Evolutionary conservation across 2,888 invertebrate species (phyloP), one percentile per base, ranked within the genome.

Genomic region (Drosophila kambysellisi): DNA sequence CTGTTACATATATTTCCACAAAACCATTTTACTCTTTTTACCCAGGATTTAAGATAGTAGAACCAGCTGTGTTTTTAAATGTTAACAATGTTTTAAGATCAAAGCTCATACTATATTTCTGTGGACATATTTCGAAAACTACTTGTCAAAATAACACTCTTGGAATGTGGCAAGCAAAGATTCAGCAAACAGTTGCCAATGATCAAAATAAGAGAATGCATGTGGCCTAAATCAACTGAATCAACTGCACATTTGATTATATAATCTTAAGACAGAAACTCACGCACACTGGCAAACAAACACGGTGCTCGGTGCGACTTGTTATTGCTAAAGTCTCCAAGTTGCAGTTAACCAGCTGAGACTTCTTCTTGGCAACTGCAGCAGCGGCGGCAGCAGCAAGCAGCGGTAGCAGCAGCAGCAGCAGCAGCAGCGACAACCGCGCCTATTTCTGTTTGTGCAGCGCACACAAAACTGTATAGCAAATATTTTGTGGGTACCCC

Each of bases 291-390:
- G 53, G 50, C 30, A 51, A 52, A 57, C 65, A 53, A 20, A 35
- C 15, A 35, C 8, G 35, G 20, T 4, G 20, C 15, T 8, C 33
- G 35, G 25, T 60, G 53, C 50, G 65, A 79, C 79, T 76, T 69
- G 85, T 60, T 88, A 70, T 88, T 88, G 83, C 84, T 50, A 81
- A 76, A 88, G 74, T 71, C 74, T 57, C 64, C 78, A 66, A 56
- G 53, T 65, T 65, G 65, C 72, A 79, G 43, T 29, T 52, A 33
- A 50, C 61, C 64, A 62, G 58, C 72, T 63, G 85, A 79, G 79
- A 84, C 85, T 81, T 85, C 81, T 83, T 81, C 81, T 79, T 61
- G 78, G 69, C 43, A 62, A 57, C 78, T 35, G 81, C 74, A 68
- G 52, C 53, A 56, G 48, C 51, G 29, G 79, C 69, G 29, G 79